Base-by-base conservation (phyloP, 2,113 vertebrate genomes). In the Serilophus lunatus region DNA sequence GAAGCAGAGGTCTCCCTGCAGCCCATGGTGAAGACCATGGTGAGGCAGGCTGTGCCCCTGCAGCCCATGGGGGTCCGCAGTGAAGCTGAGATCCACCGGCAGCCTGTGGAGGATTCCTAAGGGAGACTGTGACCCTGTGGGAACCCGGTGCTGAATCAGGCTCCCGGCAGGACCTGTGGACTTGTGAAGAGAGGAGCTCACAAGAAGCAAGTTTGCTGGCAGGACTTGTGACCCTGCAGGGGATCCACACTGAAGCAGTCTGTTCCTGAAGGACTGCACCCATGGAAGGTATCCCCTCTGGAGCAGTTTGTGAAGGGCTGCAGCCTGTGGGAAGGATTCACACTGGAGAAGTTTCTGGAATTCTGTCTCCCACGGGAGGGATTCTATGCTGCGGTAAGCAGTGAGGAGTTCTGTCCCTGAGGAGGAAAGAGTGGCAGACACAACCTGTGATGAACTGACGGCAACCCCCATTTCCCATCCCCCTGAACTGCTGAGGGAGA, bases 311-410 rank as follows among this genome's bases (percentile, higher is more conserved):
- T 66, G 68, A 59, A 81, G 19, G 59, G 20, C 60, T 74, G 12
- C 2, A 51, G 31, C 22, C 31, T 1, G 2, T 44, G 33, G 18
- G 26, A 57, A 0, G 2, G 12, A 50, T 12, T 66, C 31, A 35
- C 29, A 11, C 35, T 66, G 38, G 5, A 59, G 13, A 35, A 31
- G 10, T 57, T 66, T 66, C 61, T 35, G 16, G 31, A 76, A 25
- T 20, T 20, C 31, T 44, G 12, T 16, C 36, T 57, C 10, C 42
- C 26, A 3, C 51, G 28, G 42, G 36, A 33, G 36, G 12, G 24
- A 74, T 74, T 81, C 51, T 18, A 9, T 36, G 33, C 44, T 57
- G 60, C 14, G 51, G 36, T 7, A 65, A 44, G 36, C 66, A 72
- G 14, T 49, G 26, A 72, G 25, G 49, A 64, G 12, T 33, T 50